A percentile compares a stretch with the other conserved stretches of the same genome.
These are phyloP conservation scores for human (Homo sapiens) DNA, from an alignment of 2,113 vertebrate genomes.

Conservation along the genomic window GRCh38 chr7:114915501-114916000, in stretches of 20 bases:
- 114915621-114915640: background rate
- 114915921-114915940: background rate
- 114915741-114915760: conserved; percentile 5
- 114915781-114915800: background rate
- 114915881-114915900: background rate
- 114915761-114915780: background rate
- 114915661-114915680: background rate
- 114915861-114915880: background rate
- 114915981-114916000: background rate
- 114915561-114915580: background rate
- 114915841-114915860: background rate
- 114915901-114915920: background rate
- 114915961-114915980: background rate
- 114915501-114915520: background rate
- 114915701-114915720: background rate
- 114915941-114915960: background rate
- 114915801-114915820: background rate
- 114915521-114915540: background rate
- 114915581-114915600: background rate
- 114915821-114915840: background rate
- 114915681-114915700: background rate
- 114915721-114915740: background rate
- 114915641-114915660: background rate
- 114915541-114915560: background rate
- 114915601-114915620: background rate